Evolutionary conservation across 2,797 vertebrate species (phyloP).

Genomic region (Cyclopterus lumpus): DNA sequence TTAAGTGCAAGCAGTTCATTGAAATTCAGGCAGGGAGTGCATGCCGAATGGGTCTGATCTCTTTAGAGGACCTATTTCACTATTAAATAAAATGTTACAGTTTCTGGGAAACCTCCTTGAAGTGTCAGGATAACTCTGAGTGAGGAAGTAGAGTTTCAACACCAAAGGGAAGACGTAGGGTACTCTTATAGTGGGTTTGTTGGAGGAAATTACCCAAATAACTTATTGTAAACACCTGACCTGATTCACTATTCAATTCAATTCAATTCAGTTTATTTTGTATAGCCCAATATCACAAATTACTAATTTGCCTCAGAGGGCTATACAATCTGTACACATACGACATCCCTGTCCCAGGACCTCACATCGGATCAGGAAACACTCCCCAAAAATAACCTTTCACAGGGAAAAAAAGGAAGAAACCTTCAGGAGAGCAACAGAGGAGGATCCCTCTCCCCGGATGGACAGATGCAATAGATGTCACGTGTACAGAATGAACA

Average conservation of each 20-base stretch:
- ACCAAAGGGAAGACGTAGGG: background rate
- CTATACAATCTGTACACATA: no score
- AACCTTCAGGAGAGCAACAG: no score
- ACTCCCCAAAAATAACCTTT: no score
- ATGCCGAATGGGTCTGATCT: constrained; percentile 56
- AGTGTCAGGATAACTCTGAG: constrained; percentile 7
- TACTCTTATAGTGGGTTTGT: background rate
- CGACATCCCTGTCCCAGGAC: no score
- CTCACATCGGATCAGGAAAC: no score
- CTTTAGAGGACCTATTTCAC: constrained; percentile 50
- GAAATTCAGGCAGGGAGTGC: constrained; percentile 68
- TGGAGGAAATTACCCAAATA: background rate
- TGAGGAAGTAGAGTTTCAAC: constrained; percentile 26
- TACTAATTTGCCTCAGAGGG: no score
- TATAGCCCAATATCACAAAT: no score
- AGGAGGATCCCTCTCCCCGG: no score
- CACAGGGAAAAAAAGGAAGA: no score
- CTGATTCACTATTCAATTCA: background rate
- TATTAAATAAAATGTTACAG: constrained; percentile 54
- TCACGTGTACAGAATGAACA: no score
- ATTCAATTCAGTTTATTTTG: no score
- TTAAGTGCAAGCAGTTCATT: constrained; percentile 64
- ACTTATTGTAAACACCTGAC: background rate
- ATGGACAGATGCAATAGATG: no score
- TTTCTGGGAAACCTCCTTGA: constrained; percentile 27